These are phyloP conservation scores for Sepioteuthis lessoniana DNA, from an alignment of 2,888 invertebrate species.

Conservation along the genomic window DNA sequence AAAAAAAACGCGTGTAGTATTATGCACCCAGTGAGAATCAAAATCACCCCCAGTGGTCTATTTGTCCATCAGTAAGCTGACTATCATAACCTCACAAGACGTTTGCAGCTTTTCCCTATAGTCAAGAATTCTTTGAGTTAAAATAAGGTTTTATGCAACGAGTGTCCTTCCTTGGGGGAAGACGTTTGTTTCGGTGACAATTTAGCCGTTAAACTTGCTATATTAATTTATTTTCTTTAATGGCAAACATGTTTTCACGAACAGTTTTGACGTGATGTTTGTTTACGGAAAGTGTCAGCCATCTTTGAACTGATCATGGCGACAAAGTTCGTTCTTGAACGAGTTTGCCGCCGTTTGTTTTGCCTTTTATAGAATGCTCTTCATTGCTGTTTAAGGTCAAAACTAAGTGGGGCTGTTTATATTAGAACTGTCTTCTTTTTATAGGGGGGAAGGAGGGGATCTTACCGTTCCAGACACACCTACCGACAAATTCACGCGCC, in stretches of 20 bases:
- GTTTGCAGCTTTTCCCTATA: too few relatives aligned
- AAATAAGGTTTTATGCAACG: too few relatives aligned
- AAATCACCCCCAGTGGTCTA: too few relatives aligned
- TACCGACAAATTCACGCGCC: not conserved
- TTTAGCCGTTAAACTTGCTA: not conserved
- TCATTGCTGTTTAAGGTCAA: constrained; percentile 11
- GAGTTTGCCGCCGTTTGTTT: not conserved
- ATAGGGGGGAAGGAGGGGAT: not conserved
- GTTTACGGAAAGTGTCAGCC: not conserved
- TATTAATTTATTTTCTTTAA: not conserved
- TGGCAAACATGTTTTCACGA: not conserved
- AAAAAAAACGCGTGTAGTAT: too few relatives aligned
- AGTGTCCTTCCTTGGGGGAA: too few relatives aligned
- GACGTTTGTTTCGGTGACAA: not conserved
- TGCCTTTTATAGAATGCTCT: not conserved
- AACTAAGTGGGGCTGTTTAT: not conserved
- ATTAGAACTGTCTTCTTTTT: not conserved
- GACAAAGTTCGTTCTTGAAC: not conserved
- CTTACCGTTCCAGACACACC: not conserved
- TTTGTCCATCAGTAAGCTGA: too few relatives aligned
- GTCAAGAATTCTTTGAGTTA: too few relatives aligned
- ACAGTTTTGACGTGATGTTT: not conserved
- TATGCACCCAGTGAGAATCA: too few relatives aligned
- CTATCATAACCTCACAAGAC: too few relatives aligned
- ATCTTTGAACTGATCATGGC: not conserved